Evolutionary conservation across 1,140 invertebrate genomes (phyloP), one percentile per base, ranked within the genome.

Genomic region (Micrasema longulum): DNA sequence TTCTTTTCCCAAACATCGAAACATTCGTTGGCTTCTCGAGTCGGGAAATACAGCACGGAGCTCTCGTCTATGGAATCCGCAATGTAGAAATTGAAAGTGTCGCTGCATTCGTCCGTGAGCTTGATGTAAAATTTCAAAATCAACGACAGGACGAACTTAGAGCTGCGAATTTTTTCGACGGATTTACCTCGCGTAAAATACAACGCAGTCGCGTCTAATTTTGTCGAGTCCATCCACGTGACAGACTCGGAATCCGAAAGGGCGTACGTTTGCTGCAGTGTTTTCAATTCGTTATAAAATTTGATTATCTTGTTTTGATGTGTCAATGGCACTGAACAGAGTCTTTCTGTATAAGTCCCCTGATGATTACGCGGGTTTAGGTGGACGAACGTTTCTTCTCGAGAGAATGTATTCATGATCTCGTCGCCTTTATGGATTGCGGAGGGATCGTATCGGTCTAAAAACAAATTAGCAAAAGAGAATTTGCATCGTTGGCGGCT

Each of bases 281-380:
- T 68, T 67, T 79, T 80, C 16, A 84, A 76, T 67, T 69, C 60
- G 16, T 52, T 38, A 1, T 69, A 14, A 10, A 71, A 52, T 68
- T 80, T 83, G 18, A 78, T 79, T 0, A 84, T 78, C 74, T 87
- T 86, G 47, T 87, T 84, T 47, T 84, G 79, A 0, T 84, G 63
- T 16, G 83, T 82, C 60, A 84, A 80, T n/a, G 84, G 82, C 31
- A 80, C 77, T 14, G 85, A 82, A 16, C 81, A 73, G 52, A 85
- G 80, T 38, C 86, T 78, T 64, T 88, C 85, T 0, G 84, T 84
- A 69, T 86, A 87, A 2, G 86, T 87, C 0, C 86, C 84, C 26
- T 83, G 76, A 38, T 84, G 82, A 9, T 84, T 85, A 53, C 82
- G 77, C 9, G 83, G 84, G 55, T 85, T 83, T 16, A 81, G 81